Evolutionary conservation across 2,888 invertebrate species (phyloP).

Genomic region (Amphipyra tragopoginis): DNA sequence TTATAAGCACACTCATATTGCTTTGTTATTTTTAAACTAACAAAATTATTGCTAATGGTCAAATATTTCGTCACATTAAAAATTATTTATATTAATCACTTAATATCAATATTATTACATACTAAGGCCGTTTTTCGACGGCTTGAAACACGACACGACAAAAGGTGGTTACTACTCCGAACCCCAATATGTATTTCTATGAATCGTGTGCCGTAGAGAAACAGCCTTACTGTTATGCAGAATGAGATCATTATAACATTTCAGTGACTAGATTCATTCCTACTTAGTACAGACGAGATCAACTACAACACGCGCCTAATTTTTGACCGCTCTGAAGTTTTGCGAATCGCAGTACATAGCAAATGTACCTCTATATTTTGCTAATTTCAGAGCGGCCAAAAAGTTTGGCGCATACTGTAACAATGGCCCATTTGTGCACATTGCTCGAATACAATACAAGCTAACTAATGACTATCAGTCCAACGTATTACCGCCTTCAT

Average conservation of each 20-base stretch:
- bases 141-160: no score
- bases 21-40: slow-evolving; percentile 27
- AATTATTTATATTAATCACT: slow-evolving; percentile 1
- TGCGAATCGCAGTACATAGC: no score
- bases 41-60: slow-evolving; percentile 49
- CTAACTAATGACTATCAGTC: slow-evolving; percentile 56
- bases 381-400: no score
- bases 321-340: no score
- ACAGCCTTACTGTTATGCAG: slow-evolving; percentile 19
- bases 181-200: no score
- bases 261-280: slow-evolving; percentile 60
- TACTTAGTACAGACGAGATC: slow-evolving; percentile 36
- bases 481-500: slow-evolving; percentile 42
- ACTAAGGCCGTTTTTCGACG: no score
- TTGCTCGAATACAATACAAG: slow-evolving; percentile 30
- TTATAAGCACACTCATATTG: slow-evolving; percentile 22
- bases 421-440: slow-evolving; percentile 43
- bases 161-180: no score
- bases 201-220: no score
- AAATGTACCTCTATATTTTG: no score
- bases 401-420: background rate
- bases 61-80: slow-evolving; percentile 15
- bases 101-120: slow-evolving; percentile 17
- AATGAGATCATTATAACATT: slow-evolving; percentile 52
- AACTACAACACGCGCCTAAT: background rate